Evolutionary conservation across 2,113 vertebrate genomes (phyloP), one percentile per base, ranked within the genome.

Genomic region (Paradisaea rubra): DNA sequence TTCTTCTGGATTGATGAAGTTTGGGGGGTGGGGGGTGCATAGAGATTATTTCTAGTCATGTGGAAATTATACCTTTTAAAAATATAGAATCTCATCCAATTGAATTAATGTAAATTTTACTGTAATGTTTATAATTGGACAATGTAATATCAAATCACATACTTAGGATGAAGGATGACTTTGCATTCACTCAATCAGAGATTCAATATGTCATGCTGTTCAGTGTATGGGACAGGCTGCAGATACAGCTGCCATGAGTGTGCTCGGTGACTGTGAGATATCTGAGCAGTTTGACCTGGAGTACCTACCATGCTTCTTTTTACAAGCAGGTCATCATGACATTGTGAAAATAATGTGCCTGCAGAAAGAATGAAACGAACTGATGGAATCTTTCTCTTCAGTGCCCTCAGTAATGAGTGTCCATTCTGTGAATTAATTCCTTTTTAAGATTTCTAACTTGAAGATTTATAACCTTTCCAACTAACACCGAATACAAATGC

Each of bases 11-110:
- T 6, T 5, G 3, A 23, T 21, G 10, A 47, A 61, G 2, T 66
- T 63, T 31, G 39, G 27, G 35, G 4, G 37, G 0, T 1, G 7
- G 3, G 3, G 24, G 2, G 13, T 44, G 4, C 33, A 52, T 3
- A 50, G 19, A 52, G 2, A 47, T 66, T 52, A 31, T 57, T 71
- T 76, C 10, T 47, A 39, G 23, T 7, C 14, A 17, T 41, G 23
- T 47, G 47, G 47, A 60, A 71, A 42, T 47, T 5, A 21, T 56
- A 30, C 7, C 11, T 61, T 80, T 76, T 39, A 37, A 71, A 83
- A 81, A 57, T 16, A 61, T 5, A 57, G 33, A n/a, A 47, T 47
- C 2, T 57, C 18, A n/a, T 45, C 7, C 15, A 47, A 39, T 1
- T 66, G n/a, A 81, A 76, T 57, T 60, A 7, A 31, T 6, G 15